A percentile compares a stretch with the other conserved stretches of the same genome.
Conservation (phyloP, 1,140 invertebrate genomes). For the Cherax quadricarinatus region DNA sequence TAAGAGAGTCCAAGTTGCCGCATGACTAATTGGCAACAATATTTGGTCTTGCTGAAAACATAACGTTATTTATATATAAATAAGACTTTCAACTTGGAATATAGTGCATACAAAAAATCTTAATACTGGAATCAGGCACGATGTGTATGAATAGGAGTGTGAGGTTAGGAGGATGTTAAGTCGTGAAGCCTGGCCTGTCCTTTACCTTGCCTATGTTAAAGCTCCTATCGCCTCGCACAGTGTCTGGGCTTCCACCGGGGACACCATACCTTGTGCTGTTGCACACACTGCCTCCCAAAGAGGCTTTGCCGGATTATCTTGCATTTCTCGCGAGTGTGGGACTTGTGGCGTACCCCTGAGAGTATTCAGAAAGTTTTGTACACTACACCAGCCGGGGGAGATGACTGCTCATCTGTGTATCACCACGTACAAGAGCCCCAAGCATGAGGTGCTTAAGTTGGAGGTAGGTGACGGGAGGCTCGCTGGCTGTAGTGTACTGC, state of each 20-base stretch:
- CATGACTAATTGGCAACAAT: too few species aligned
- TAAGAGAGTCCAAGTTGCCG: too few species aligned
- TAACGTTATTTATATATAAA: too few species aligned
- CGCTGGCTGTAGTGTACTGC: background rate
- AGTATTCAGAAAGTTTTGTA: constrained; percentile 18
- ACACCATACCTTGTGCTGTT: background rate
- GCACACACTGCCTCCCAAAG: background rate
- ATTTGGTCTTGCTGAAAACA: too few species aligned
- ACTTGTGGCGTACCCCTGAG: constrained; percentile 39
- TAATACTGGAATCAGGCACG: too few species aligned
- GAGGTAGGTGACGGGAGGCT: constrained; percentile 45
- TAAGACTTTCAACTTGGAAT: too few species aligned
- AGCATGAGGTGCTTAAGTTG: constrained; percentile 57
- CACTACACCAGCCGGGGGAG: background rate
- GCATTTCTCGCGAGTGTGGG: constrained; percentile 7
- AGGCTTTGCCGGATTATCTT: background rate
- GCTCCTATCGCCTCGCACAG: background rate
- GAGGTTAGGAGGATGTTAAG: background rate
- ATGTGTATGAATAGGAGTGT: background rate
- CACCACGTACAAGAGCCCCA: constrained; percentile 63
- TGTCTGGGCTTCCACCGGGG: background rate
- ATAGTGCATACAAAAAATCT: too few species aligned
- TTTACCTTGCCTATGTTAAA: background rate
- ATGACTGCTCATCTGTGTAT: constrained; percentile 66
- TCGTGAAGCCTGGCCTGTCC: background rate